phyloP scores from a whole-genome alignment of 2,888 invertebrate genomes.

The Barypeithes pellucidus region DNA sequence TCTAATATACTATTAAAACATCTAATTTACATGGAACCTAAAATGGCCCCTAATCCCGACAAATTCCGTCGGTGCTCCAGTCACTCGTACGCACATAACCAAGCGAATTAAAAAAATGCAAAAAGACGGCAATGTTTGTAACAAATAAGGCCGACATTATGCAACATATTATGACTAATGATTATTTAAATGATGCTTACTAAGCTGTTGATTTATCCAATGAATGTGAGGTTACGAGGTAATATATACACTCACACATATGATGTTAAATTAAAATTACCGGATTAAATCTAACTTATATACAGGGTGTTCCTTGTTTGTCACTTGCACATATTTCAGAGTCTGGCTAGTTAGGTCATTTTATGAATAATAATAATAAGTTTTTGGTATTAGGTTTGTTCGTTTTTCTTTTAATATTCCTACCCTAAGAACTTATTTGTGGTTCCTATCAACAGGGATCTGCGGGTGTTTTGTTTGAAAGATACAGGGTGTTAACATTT shows the following conservation, averaged over 20 bases:
- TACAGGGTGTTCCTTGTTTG: neutral
- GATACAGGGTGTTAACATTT: too few species aligned
- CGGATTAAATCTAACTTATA: neutral
- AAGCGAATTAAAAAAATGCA: conserved; percentile 17
- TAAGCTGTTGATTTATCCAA: conserved; percentile 32
- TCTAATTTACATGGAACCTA: too few species aligned
- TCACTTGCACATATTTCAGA: too few species aligned
- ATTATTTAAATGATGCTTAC: conserved; percentile 40
- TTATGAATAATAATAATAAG: too few species aligned
- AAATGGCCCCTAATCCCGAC: too few species aligned
- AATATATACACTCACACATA: neutral
- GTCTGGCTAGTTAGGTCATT: too few species aligned
- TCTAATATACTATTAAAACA: too few species aligned
- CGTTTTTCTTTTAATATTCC: too few species aligned
- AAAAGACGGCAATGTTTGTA: conserved; percentile 11
- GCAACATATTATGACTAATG: conserved; percentile 35
- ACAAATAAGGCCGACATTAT: conserved; percentile 30
- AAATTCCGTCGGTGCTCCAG: conserved; percentile 17
- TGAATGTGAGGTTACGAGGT: conserved; percentile 32
- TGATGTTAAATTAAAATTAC: conserved; percentile 18
- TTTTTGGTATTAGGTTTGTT: too few species aligned
- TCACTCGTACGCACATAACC: neutral
- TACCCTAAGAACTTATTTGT: too few species aligned
- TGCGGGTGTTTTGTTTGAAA: too few species aligned
- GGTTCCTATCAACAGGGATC: too few species aligned